Evolutionary conservation across 1,140 invertebrate genomes (phyloP).

Genomic region (Oedothorax gibbosus): DNA sequence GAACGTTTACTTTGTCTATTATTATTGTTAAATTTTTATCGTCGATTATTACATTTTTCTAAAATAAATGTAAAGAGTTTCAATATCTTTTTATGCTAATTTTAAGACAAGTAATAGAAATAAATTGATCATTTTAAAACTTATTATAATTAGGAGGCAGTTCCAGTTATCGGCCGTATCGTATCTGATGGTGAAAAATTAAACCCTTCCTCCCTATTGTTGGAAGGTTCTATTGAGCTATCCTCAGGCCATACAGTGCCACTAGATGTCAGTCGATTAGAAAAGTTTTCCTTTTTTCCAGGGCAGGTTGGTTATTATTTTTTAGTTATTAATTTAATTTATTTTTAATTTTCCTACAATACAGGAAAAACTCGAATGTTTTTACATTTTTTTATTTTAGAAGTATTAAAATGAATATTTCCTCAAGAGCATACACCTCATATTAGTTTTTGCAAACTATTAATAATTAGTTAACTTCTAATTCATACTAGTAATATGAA

Average conservation of each 20-base stretch:
- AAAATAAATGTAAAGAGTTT: background rate
- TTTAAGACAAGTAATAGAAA: background rate
- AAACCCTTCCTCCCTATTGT: constrained; percentile 76
- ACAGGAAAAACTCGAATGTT: background rate
- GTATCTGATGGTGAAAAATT: constrained; percentile 80
- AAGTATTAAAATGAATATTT: no score
- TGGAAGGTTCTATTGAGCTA: constrained; percentile 76
- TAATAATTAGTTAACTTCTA: background rate
- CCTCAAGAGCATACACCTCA: no score
- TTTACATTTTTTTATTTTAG: background rate
- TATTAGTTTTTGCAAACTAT: no score
- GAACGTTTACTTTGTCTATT: no score
- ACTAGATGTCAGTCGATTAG: constrained; percentile 75
- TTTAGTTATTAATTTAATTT: background rate
- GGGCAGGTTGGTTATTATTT: constrained; percentile 74
- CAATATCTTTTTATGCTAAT: background rate
- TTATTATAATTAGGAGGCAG: constrained; percentile 65
- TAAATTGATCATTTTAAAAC: background rate
- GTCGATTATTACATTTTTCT: background rate
- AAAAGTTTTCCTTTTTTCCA: constrained; percentile 82
- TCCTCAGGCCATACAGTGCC: constrained; percentile 69
- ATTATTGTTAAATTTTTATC: background rate
- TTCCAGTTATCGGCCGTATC: constrained; percentile 75
- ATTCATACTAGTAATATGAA: background rate
- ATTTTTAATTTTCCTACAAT: no score